A percentile compares a stretch with the other conserved stretches of the same genome.
phyloP scores from a whole-genome alignment of 2,113 vertebrate genomes.

The Tamias sibiricus region DNA sequence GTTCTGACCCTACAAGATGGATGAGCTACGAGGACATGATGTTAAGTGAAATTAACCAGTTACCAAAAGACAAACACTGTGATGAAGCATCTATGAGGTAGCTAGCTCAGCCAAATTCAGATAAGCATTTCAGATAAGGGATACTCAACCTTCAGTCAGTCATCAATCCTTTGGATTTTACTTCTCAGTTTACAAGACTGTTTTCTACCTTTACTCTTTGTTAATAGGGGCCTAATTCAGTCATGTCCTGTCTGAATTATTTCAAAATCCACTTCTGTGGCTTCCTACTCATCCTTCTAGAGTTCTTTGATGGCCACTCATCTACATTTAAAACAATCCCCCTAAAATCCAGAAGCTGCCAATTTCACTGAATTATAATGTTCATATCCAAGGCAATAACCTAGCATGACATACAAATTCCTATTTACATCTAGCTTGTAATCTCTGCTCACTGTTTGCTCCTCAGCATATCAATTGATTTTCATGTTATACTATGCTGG shows the following conservation, averaged over 20 bases:
- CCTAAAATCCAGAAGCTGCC: not conserved
- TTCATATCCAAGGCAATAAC: not conserved
- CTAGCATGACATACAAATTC: not conserved
- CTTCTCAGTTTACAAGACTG: not conserved
- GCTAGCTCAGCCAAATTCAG: no score
- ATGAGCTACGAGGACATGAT: rapidly evolving
- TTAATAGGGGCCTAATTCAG: not conserved
- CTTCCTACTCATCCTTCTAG: not conserved
- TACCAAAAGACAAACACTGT: no score
- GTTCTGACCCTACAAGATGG: rapidly evolving
- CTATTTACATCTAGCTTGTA: not conserved
- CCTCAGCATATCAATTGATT: not conserved
- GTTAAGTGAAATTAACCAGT: not conserved
- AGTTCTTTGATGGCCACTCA: not conserved
- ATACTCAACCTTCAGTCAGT: not conserved
- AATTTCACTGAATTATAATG: not conserved
- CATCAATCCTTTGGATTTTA: not conserved
- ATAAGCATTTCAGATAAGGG: no score
- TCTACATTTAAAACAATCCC: not conserved
- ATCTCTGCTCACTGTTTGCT: not conserved
- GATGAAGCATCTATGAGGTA: not conserved
- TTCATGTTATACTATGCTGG: not conserved
- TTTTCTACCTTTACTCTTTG: not conserved
- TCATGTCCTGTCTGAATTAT: not conserved
- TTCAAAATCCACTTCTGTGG: not conserved